phyloP scores from a whole-genome alignment of 2,888 invertebrate species.

The Agonopterix heracliana region DNA sequence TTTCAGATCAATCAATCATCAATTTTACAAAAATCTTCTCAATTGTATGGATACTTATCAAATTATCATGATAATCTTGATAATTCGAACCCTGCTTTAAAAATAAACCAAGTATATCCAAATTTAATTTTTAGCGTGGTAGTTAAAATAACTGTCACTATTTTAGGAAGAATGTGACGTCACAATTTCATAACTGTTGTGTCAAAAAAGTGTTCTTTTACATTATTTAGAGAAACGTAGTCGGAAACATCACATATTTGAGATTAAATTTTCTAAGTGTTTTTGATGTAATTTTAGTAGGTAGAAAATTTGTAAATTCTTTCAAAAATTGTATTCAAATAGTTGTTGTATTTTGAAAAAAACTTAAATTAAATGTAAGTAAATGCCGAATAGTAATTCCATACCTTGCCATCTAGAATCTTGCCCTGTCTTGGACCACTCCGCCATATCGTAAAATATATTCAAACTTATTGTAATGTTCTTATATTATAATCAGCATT shows the following conservation, averaged over 20 bases:
- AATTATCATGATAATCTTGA: too few relatives aligned
- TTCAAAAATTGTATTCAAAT: not conserved
- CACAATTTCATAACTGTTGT: slow-evolving; percentile 17
- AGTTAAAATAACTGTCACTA: too few relatives aligned
- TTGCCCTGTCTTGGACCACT: slow-evolving; percentile 37
- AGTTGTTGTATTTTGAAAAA: too few relatives aligned
- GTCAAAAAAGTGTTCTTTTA: slow-evolving; percentile 33
- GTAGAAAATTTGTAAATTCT: not conserved
- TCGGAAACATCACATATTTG: slow-evolving; percentile 14
- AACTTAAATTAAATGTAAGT: too few relatives aligned
- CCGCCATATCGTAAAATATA: slow-evolving; percentile 18
- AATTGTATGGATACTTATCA: too few relatives aligned
- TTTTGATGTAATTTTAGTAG: slow-evolving; percentile 22
- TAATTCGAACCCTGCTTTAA: too few relatives aligned
- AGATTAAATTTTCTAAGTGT: slow-evolving; percentile 15
- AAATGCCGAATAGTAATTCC: not conserved
- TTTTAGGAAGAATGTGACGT: too few relatives aligned
- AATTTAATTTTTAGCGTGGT: too few relatives aligned
- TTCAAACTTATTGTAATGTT: not conserved
- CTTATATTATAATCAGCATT: slow-evolving; percentile 1
- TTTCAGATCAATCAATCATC: too few relatives aligned
- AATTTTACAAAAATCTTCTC: too few relatives aligned
- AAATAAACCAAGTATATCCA: too few relatives aligned
- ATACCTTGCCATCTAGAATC: slow-evolving; percentile 29
- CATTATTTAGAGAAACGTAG: slow-evolving; percentile 16